Base-by-base conservation (phyloP, 2,888 invertebrate genomes). In the Gastracanthus pulcherrimus region DNA sequence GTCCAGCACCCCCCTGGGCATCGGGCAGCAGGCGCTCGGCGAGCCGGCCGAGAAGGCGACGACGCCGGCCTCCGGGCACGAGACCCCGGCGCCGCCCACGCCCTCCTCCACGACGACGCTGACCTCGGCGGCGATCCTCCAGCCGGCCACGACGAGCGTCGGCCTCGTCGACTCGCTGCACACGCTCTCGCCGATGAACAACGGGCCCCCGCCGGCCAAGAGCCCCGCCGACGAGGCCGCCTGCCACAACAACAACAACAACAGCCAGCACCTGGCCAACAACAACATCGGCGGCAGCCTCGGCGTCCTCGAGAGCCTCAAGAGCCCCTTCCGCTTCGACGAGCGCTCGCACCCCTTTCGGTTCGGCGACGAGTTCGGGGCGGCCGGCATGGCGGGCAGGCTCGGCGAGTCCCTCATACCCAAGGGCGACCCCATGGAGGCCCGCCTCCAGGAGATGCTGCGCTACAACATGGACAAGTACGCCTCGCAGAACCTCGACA, bases 401-500 rank as follows among this genome's bases (percentile, higher is more conserved):
- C 93, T 97, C 71, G 97, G 97, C n/a, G 97, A 97, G 88, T 97
- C 97, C 11, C 94, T 97, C 75, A 97, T 98, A 87, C 97, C 97
- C 34, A 98, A 98, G 89, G 97, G 97, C 74, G 97, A 97, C 90
- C 97, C 97, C 29, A 97, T 98, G 97, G 98, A 98, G 92, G 98
- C 98, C 66, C 94, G 97, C 81, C 93, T 98, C 64, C 98, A 98
- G 89, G 98, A 98, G 92, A 97, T 98, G 97, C 93, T 98, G 83
- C 94, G 98, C 87, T 97, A 97, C 93, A 98, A 98, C 92, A 98
- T 98, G 96, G 98, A 98, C 93, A 98, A 98, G 92, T 98, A 97
- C 92, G 97, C 98, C 78, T 96, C 97, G 86, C 98, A 97, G 88
- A 97, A 97, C 88, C 93, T 99, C 85, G 99, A 99, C 92, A 99